Evolutionary conservation across 1,140 invertebrate species (phyloP).

Genomic region (Trichonephila clavata): DNA sequence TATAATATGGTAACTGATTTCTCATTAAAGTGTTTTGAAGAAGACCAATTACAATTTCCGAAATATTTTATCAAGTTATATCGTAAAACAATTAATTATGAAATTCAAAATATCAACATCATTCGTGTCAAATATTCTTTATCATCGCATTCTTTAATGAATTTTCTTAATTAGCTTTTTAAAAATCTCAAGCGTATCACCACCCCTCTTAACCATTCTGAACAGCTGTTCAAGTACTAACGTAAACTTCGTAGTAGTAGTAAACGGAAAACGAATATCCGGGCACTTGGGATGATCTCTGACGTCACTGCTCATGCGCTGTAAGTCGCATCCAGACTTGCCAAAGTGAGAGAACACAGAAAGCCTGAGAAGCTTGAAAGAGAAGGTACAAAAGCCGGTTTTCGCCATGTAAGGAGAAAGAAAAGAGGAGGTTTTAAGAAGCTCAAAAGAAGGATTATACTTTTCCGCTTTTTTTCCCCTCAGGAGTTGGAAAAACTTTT

Average conservation of each 20-base stretch:
- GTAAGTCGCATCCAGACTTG: conserved; percentile 50
- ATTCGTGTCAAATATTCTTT: neutral
- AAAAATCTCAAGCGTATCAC: neutral
- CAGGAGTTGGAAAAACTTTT: neutral
- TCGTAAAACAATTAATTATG: neutral
- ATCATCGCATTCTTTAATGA: neutral
- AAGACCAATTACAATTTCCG: too few relatives aligned
- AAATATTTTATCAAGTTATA: neutral
- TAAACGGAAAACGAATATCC: conserved; percentile 67
- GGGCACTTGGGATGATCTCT: conserved; percentile 31
- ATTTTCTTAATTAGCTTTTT: neutral
- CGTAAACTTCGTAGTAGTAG: conserved; percentile 74
- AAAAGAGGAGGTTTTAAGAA: conserved; percentile 40
- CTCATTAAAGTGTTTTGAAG: too few relatives aligned
- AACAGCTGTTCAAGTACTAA: conserved; percentile 66
- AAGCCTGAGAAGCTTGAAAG: conserved; percentile 47
- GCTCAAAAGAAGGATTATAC: conserved; percentile 29
- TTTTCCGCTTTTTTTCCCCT: conserved; percentile 31
- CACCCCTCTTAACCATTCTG: conserved; percentile 32
- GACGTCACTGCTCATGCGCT: conserved; percentile 56
- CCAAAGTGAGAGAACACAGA: conserved; percentile 68
- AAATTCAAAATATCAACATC: neutral
- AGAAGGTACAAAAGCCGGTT: conserved; percentile 46
- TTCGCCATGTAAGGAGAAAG: conserved; percentile 58
- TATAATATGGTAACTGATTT: too few relatives aligned